Percentiles rank a stretch among this genome's conserved stretches.
These are phyloP conservation scores for Physeter macrocephalus DNA, from an alignment of 2,113 vertebrate species.

Conservation along the genomic window DNA sequence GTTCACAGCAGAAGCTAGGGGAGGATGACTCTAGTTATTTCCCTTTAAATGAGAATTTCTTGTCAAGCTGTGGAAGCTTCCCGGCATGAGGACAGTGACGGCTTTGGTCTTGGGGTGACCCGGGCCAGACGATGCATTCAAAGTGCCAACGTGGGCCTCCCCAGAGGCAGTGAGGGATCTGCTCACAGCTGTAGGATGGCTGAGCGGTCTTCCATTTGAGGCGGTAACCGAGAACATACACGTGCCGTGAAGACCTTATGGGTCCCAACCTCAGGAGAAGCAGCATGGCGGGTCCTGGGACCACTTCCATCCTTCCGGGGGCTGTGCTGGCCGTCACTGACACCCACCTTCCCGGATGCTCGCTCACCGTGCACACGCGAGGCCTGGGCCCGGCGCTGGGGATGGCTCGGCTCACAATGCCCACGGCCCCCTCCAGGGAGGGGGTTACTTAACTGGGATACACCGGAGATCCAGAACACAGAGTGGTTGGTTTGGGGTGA, in stretches of 20 bases:
- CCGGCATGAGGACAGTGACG: neutral
- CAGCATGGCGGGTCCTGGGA: neutral
- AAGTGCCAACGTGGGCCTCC: neutral
- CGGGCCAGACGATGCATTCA: neutral
- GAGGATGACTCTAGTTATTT: neutral
- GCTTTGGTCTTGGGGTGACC: neutral
- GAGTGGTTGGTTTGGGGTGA: neutral
- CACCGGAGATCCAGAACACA: neutral
- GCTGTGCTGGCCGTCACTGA: fast-evolving
- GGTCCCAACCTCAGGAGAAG: neutral
- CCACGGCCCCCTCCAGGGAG: neutral
- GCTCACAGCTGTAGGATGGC: neutral
- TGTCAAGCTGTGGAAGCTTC: neutral
- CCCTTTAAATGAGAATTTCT: neutral
- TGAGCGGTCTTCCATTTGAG: neutral
- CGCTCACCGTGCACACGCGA: neutral
- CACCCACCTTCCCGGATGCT: neutral
- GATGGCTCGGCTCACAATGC: neutral
- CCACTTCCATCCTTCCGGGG: no score
- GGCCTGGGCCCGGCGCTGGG: neutral
- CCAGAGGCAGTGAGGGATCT: no score
- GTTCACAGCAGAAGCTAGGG: neutral
- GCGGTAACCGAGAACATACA: fast-evolving
- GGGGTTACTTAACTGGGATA: neutral
- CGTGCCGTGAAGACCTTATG: no score